phyloP scores from a whole-genome alignment of 2,888 invertebrate genomes.

The Anarsia innoxiella region DNA sequence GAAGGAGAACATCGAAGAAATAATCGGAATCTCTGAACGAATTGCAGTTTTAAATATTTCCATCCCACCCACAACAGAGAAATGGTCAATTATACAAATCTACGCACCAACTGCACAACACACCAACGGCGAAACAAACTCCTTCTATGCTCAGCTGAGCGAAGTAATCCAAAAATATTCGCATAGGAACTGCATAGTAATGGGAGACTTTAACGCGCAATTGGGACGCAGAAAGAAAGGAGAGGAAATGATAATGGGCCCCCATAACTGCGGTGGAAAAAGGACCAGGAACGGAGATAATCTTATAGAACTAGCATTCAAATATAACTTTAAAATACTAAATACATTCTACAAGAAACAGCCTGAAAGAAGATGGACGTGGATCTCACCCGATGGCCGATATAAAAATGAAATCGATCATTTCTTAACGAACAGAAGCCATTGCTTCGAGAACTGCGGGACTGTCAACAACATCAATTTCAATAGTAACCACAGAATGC shows the following conservation, averaged over 20 bases:
- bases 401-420: slow-evolving; percentile 20
- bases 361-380: slow-evolving; percentile 18
- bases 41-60: slow-evolving; percentile 13
- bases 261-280: slow-evolving; percentile 15
- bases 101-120: slow-evolving; percentile 16
- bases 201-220: slow-evolving; percentile 20
- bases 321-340: slow-evolving; percentile 17
- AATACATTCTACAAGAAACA: slow-evolving; percentile 16
- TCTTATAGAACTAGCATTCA: slow-evolving; percentile 13
- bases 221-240: slow-evolving; percentile 10
- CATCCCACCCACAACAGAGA: not conserved
- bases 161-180: slow-evolving; percentile 8
- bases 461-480: slow-evolving; percentile 16
- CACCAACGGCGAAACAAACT: slow-evolving; percentile 11
- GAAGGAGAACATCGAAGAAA: slow-evolving; percentile 18
- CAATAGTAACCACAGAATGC: slow-evolving; percentile 18
- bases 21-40: slow-evolving; percentile 18
- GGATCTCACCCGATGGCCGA: slow-evolving; percentile 17
- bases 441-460: slow-evolving; percentile 10
- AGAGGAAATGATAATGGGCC: slow-evolving; percentile 17
- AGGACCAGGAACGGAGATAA: slow-evolving; percentile 18
- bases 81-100: slow-evolving; percentile 9
- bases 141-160: slow-evolving; percentile 11
- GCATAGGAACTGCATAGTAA: slow-evolving; percentile 14
- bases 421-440: slow-evolving; percentile 15